These are phyloP conservation scores for Dendropsophus ebraccatus DNA, from an alignment of 2,113 vertebrate species.

Conservation along the genomic window DNA sequence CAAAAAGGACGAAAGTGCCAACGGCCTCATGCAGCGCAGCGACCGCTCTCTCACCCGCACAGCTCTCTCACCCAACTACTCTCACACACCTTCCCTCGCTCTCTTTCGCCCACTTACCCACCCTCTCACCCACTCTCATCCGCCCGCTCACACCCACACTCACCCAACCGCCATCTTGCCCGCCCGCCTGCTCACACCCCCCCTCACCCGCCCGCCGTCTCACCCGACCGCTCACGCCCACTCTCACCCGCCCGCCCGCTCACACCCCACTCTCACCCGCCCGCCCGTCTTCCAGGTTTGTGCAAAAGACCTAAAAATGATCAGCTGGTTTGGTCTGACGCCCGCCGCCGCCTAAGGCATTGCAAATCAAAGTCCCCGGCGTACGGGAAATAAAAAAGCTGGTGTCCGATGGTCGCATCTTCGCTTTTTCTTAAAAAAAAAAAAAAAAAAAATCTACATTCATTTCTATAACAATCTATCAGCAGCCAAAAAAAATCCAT, in stretches of 20 bases:
- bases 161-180: too few species aligned
- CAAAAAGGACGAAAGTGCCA: background rate
- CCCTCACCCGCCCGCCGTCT: background rate
- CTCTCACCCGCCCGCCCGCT: too few species aligned
- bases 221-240: background rate
- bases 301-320: background rate
- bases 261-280: too few species aligned
- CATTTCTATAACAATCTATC: background rate
- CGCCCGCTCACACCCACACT: too few species aligned
- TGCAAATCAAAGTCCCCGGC: background rate
- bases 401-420: background rate
- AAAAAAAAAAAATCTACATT: constrained; percentile 38
- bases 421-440: background rate
- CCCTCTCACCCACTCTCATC: background rate
- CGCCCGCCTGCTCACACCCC: too few species aligned
- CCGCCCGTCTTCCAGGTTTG: background rate
- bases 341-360: background rate
- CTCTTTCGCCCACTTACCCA: too few species aligned
- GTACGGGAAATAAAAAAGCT: constrained; percentile 31
- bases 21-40: background rate
- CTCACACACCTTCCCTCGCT: too few species aligned
- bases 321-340: constrained; percentile 23
- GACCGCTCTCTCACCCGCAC: background rate
- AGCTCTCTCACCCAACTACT: too few species aligned
- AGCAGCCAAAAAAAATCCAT: background rate